These are phyloP conservation scores for Rhinoderma darwinii DNA, from an alignment of 2,113 vertebrate genomes.

Conservation along the genomic window DNA sequence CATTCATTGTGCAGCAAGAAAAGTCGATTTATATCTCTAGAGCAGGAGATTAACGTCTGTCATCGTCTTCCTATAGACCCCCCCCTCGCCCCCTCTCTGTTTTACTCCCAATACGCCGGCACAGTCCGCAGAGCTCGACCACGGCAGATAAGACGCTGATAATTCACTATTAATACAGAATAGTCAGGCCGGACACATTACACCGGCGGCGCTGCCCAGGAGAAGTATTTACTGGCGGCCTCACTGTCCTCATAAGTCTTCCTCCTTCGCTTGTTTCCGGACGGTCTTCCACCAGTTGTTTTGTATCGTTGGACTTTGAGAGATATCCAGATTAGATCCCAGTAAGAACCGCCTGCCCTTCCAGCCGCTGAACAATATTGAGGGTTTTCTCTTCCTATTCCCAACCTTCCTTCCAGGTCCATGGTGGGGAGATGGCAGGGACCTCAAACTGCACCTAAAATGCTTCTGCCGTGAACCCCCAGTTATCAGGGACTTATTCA, in stretches of 20 bases:
- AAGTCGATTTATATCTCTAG: slow-evolving; percentile 27
- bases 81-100: not conserved
- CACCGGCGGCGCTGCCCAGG: not conserved
- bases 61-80: slow-evolving; percentile 22
- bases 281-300: not conserved
- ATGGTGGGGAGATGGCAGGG: not conserved
- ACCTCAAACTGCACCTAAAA: not conserved
- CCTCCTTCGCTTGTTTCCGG: not conserved
- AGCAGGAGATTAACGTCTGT: slow-evolving; percentile 47
- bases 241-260: not conserved
- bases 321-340: too few relatives aligned
- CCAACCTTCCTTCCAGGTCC: not conserved
- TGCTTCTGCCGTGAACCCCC: not conserved
- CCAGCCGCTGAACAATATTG: not conserved
- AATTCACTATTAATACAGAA: slow-evolving; percentile 39
- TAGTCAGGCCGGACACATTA: slow-evolving; percentile 46
- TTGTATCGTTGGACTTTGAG: not conserved
- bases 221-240: not conserved
- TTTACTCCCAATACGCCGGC: slow-evolving; percentile 28
- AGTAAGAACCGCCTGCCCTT: too few relatives aligned
- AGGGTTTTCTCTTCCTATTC: not conserved
- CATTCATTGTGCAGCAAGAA: not conserved
- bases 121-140: slow-evolving; percentile 12
- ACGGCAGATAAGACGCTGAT: slow-evolving; percentile 39
- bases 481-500: not conserved